A percentile compares a stretch with the other conserved stretches of the same genome.
Conservation (phyloP, 2,113 vertebrate genomes). For the Apistogramma diplotaenia region DNA sequence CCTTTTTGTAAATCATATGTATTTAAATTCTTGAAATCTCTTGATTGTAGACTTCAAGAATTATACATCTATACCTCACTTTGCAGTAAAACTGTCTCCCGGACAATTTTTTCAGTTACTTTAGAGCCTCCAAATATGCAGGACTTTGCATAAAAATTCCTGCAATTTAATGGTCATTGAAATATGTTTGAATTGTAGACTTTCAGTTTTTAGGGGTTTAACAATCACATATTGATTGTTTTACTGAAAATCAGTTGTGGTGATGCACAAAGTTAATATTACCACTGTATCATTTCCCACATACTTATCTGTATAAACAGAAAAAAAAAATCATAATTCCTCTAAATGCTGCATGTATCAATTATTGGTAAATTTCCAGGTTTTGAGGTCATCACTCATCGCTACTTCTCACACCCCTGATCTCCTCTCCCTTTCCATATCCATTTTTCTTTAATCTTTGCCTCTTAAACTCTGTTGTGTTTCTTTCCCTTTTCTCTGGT, state of each 20-base stretch:
- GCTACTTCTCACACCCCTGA: neutral
- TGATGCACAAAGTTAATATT: neutral
- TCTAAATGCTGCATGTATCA: too few species aligned
- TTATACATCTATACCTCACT: too few species aligned
- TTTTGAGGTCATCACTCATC: neutral
- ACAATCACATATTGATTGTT: neutral
- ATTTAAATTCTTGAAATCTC: neutral
- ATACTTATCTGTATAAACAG: too few species aligned
- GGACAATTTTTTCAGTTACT: too few species aligned
- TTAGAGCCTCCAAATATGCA: too few species aligned
- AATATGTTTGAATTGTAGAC: too few species aligned
- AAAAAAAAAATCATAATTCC: too few species aligned
- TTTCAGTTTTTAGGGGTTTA: too few species aligned
- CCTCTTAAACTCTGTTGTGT: neutral
- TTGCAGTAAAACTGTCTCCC: too few species aligned
- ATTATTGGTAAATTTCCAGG: too few species aligned
- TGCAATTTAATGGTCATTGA: neutral
- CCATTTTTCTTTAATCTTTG: neutral
- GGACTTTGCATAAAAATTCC: neutral
- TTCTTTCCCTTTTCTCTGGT: constrained; percentile 10
- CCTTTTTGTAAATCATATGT: neutral
- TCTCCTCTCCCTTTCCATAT: neutral
- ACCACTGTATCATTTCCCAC: neutral
- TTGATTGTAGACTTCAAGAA: too few species aligned
- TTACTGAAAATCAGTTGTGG: neutral